Evolutionary conservation across 2,113 vertebrate genomes (phyloP).

Genomic region (Amphiprion percula): DNA sequence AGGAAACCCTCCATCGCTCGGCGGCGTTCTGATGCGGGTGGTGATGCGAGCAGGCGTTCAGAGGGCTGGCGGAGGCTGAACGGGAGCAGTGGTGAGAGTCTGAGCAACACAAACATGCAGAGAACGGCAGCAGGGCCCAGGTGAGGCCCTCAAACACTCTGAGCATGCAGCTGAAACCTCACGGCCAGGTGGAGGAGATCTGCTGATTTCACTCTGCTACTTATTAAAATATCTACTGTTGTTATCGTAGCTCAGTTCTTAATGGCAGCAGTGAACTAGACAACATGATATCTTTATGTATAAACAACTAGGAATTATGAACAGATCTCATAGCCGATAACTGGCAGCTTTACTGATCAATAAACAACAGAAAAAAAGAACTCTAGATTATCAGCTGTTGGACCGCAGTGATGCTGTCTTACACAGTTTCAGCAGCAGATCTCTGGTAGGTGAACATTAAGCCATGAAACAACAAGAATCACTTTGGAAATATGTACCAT

Average conservation of each 20-base stretch:
- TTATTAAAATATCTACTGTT: fast-evolving
- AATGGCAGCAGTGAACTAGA: too few relatives aligned
- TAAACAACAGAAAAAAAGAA: too few relatives aligned
- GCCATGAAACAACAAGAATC: too few relatives aligned
- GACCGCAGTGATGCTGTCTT: too few relatives aligned
- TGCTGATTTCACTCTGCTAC: neutral
- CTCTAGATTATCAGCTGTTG: too few relatives aligned
- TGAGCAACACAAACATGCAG: slow-evolving; percentile 66
- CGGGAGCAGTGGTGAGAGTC: slow-evolving; percentile 89
- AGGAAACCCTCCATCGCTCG: slow-evolving; percentile 85
- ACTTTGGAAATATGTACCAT: too few relatives aligned
- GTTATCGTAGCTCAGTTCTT: neutral
- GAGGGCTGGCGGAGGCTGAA: slow-evolving; percentile 92
- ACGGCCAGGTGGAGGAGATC: neutral
- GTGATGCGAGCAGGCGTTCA: slow-evolving; percentile 87
- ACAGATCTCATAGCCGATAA: too few relatives aligned
- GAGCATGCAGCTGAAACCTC: slow-evolving; percentile 34
- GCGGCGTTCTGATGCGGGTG: slow-evolving; percentile 85
- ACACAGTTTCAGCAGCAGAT: too few relatives aligned
- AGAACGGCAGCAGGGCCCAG: slow-evolving; percentile 30
- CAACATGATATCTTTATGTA: too few relatives aligned
- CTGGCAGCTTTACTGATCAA: too few relatives aligned
- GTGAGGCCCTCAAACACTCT: slow-evolving; percentile 38
- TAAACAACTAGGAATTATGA: too few relatives aligned
- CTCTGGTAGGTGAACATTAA: too few relatives aligned